A percentile compares a stretch with the other conserved stretches of the same genome.
These are phyloP conservation scores for Mesocricetus auratus DNA, from an alignment of 2,113 vertebrate species.

Conservation along the genomic window DNA sequence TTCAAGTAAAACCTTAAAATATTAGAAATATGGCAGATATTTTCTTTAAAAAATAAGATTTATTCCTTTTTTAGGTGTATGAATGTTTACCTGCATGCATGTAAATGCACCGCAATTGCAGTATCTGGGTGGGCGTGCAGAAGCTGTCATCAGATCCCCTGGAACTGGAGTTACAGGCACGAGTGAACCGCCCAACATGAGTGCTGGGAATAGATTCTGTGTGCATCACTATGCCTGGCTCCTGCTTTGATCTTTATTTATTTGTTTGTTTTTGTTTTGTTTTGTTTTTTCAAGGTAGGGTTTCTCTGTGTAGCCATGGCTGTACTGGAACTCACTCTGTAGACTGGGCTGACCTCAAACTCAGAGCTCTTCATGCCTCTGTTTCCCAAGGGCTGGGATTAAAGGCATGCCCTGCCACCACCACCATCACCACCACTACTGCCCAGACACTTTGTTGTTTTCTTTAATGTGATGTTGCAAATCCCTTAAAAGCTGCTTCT, in stretches of 20 bases:
- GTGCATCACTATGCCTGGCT: not conserved
- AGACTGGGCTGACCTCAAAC: not conserved
- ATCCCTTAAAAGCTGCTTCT: not conserved
- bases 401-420: not conserved
- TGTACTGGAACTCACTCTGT: not conserved
- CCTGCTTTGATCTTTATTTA: not conserved
- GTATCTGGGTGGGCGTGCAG: not conserved
- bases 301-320: not conserved
- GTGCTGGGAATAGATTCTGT: not conserved
- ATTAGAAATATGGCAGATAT: not conserved
- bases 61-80: not conserved
- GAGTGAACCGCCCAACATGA: not conserved
- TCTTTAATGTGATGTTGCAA: not conserved
- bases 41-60: not conserved
- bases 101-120: not conserved
- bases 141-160: not conserved
- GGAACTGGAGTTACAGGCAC: not conserved
- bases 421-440: not conserved
- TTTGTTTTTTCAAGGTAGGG: too few relatives aligned
- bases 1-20: conserved; percentile 1
- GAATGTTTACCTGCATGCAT: not conserved
- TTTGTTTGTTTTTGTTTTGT: too few relatives aligned
- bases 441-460: not conserved
- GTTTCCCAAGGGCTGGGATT: not conserved
- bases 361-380: not conserved